Conservation (phyloP, 2,888 invertebrate species). For the Tenodera sinensis region DNA sequence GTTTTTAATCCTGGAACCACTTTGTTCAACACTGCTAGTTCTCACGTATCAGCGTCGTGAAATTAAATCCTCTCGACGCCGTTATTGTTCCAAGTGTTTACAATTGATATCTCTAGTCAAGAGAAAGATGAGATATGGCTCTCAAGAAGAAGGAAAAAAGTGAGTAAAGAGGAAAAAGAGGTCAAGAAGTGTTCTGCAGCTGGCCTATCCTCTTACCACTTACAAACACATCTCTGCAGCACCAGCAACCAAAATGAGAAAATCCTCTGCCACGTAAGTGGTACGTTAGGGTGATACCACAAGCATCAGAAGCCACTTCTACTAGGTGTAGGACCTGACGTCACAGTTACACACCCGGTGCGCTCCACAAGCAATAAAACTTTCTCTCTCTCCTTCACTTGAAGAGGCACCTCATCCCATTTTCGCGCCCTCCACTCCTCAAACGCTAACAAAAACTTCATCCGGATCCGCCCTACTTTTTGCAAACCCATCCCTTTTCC, state of each 20-base stretch:
- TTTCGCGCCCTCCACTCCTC: background rate
- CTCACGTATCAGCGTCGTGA: background rate
- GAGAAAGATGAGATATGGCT: background rate
- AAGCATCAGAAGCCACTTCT: background rate
- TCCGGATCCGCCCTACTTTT: conserved; percentile 8
- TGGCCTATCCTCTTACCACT: background rate
- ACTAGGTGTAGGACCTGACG: background rate
- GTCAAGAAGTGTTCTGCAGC: background rate
- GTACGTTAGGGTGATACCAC: background rate
- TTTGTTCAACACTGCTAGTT: background rate
- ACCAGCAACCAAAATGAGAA: conserved; percentile 1
- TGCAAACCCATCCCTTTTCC: background rate
- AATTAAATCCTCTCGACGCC: background rate
- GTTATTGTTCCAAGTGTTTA: background rate
- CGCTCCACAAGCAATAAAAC: conserved; percentile 25
- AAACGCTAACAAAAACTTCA: conserved; percentile 2
- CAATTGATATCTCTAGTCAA: background rate
- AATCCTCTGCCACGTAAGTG: background rate
- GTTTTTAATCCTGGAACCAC: background rate
- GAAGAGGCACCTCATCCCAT: background rate
- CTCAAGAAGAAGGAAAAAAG: background rate
- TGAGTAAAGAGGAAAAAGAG: background rate
- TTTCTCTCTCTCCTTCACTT: conserved; percentile 11
- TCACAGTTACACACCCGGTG: conserved; percentile 4
- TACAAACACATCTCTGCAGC: background rate